Evolutionary conservation across 2,888 invertebrate genomes (phyloP), one percentile per base, ranked within the genome.

Genomic region (Ennomos fuscantarius): DNA sequence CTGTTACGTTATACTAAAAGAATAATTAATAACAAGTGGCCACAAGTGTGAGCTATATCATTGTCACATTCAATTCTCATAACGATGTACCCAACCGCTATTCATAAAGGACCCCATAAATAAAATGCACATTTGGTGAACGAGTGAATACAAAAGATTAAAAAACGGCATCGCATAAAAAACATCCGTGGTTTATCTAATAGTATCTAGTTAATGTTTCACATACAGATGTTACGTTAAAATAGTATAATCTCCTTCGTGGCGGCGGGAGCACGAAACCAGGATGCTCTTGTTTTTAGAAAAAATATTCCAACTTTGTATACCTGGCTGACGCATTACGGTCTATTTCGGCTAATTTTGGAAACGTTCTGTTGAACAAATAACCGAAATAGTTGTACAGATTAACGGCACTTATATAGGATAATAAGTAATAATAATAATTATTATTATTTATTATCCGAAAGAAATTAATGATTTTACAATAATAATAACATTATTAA

Each of bases 111-210:
- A 78, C 88, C 89, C 78, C 68, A 84, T 86, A 86, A 89, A 88
- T 86, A 54, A 58, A 88, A 81, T 76, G 86, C 84, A 85, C 91
- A 91, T 89, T 91, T 89, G 92, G 88, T 76, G 74, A 76, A 76
- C 76, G 75, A 72, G 73, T 72, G 76, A 74, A 82, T 75, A 90
- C 88, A 91, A 90, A 83, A 87, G 87, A 84, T 83, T 83, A 86
- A 89, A 89, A 86, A 76, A 88, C 79, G 78, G 79, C 74, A 72
- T 72, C 77, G 74, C 82, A 90, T 91, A 91, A 91, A 92, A 91
- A 91, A 74, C 91, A 90, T 84, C 89, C 86, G 91, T 81, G 87
- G 89, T 89, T 56, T 89, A 89, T 89, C 90, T 91, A 90, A 91
- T 89, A 88, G 89, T 91, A 89, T 92, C 92, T 89, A 89, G 89